phyloP scores from a whole-genome alignment of 1,140 invertebrate genomes.

The Chironomus striatipennis region DNA sequence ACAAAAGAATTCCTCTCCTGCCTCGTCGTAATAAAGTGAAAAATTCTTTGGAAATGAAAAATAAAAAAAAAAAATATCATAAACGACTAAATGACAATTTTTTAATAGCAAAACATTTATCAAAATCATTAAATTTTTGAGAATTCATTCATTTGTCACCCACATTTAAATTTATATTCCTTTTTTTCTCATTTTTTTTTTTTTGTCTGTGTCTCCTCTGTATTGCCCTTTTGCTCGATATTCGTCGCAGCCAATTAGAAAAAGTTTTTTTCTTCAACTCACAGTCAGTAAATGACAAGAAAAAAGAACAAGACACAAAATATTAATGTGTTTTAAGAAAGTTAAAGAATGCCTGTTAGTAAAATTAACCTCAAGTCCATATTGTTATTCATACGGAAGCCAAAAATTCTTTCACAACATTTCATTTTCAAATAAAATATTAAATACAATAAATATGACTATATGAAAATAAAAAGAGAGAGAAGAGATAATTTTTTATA shows the following conservation, averaged over 20 bases:
- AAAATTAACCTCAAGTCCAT: slow-evolving; percentile 1
- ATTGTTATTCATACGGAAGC: slow-evolving; percentile 12
- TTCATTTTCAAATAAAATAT: too few relatives aligned
- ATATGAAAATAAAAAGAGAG: too few relatives aligned
- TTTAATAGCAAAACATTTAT: slow-evolving; percentile 18
- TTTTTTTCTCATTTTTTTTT: neutral
- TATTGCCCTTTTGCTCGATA: too few relatives aligned
- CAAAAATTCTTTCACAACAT: neutral
- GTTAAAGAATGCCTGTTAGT: neutral
- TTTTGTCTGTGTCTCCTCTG: neutral
- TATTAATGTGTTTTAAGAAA: too few relatives aligned
- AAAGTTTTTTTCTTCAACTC: too few relatives aligned
- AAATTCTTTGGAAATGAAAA: neutral
- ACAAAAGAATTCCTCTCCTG: neutral
- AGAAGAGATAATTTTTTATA: too few relatives aligned
- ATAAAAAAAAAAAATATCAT: too few relatives aligned
- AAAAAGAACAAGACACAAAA: too few relatives aligned
- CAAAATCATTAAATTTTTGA: slow-evolving; percentile 17
- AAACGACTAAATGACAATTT: slow-evolving; percentile 3
- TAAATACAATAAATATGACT: too few relatives aligned
- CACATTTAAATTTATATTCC: neutral
- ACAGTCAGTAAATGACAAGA: too few relatives aligned
- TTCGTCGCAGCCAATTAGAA: too few relatives aligned
- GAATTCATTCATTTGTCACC: slow-evolving; percentile 23
- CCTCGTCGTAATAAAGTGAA: neutral